Conservation (phyloP, 1,140 invertebrate species). For the Stegodyphus mimosarum region DNA sequence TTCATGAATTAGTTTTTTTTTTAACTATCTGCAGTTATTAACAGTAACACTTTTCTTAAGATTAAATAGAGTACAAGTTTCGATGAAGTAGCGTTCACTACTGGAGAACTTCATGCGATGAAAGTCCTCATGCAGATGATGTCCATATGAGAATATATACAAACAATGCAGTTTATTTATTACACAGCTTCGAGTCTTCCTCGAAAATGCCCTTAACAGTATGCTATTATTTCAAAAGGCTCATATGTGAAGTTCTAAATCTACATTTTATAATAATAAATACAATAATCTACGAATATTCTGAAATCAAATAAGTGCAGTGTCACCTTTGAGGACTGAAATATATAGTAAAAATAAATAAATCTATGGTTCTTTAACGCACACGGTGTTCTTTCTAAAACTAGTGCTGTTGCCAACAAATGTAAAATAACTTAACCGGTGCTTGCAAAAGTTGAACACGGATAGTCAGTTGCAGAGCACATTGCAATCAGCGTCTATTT, state of each 20-base stretch:
- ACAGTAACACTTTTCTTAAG: constrained; percentile 12
- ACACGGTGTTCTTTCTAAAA: too few species aligned
- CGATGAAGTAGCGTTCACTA: constrained; percentile 44
- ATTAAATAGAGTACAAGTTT: constrained; percentile 24
- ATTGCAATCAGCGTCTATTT: too few species aligned
- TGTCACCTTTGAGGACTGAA: constrained; percentile 26
- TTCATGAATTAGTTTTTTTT: constrained; percentile 3
- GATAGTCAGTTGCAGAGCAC: too few species aligned
- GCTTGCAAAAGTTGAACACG: too few species aligned
- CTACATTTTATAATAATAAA: constrained; percentile 31
- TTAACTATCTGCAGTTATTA: background rate
- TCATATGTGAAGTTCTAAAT: constrained; percentile 34
- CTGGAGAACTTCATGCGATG: constrained; percentile 28
- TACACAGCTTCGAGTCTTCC: constrained; percentile 28
- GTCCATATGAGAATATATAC: constrained; percentile 46
- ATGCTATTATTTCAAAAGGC: constrained; percentile 41
- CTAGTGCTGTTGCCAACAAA: too few species aligned
- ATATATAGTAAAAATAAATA: background rate
- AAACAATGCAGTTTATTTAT: constrained; percentile 37
- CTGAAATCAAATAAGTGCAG: constrained; percentile 42
- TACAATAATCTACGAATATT: constrained; percentile 20
- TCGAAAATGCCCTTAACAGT: constrained; percentile 19
- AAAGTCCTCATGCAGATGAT: constrained; percentile 31
- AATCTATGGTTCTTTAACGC: too few species aligned
- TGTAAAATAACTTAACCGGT: too few species aligned